Evolutionary conservation across 1,140 invertebrate species (phyloP).

Genomic region (Drosophila teissieri): DNA sequence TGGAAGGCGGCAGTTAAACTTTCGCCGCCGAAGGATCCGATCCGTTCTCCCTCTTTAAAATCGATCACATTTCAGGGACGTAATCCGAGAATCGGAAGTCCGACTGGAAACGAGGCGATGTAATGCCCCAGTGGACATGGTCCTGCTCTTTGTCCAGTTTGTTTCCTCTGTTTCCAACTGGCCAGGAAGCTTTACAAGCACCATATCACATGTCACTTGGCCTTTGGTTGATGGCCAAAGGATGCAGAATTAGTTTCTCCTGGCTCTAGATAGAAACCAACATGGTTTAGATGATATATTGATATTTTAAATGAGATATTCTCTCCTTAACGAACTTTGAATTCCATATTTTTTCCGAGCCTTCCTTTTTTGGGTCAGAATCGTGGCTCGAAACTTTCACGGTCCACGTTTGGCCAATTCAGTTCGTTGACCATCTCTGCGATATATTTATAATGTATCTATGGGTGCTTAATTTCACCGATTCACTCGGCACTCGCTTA

Average conservation of each 20-base stretch:
- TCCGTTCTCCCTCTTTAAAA: background rate
- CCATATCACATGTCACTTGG: conserved; percentile 56
- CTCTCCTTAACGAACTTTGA: background rate
- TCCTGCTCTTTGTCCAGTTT: conserved; percentile 10
- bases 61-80: conserved; percentile 67
- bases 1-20: conserved; percentile 78
- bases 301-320: background rate
- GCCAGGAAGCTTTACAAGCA: conserved; percentile 70
- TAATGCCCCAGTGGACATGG: conserved; percentile 70
- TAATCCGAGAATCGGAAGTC: conserved; percentile 76
- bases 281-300: too few species aligned
- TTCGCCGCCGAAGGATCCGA: conserved; percentile 17
- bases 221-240: conserved; percentile 2
- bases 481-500: conserved; percentile 57
- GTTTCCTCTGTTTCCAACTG: conserved; percentile 30
- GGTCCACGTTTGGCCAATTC: conserved; percentile 51
- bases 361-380: conserved; percentile 65
- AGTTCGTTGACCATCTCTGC: conserved; percentile 73
- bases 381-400: conserved; percentile 71
- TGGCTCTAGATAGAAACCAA: background rate
- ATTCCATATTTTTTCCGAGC: conserved; percentile 4
- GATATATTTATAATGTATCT: conserved; percentile 50
- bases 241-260: conserved; percentile 6
- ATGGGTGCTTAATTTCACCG: conserved; percentile 78
- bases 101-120: conserved; percentile 62